Evolutionary conservation across 2,888 invertebrate species (phyloP), one percentile per base, ranked within the genome.

Genomic region (Melanargia galathea): DNA sequence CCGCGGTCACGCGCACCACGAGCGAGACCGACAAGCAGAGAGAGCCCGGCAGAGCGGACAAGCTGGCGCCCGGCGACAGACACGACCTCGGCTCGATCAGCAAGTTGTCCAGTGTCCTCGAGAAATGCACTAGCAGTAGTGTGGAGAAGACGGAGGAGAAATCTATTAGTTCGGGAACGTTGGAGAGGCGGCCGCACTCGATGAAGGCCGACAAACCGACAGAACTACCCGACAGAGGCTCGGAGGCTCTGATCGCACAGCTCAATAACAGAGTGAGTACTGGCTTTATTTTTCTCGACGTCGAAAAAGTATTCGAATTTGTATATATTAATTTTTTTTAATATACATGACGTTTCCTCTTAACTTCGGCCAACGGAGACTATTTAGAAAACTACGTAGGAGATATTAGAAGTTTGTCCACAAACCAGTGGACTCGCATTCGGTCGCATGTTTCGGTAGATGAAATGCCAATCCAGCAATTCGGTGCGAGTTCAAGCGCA

Each of bases 261-360:
- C 87, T 92, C 64, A 92, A 87, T 77, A 82, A 81, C 82, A 90
- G 92, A 84, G 92, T 92, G 65, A 80, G 88, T 77, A 40, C 2
- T 20, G 26, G 16, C 30, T 18, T 24, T 13, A 11, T 10, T 20
- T 20, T 45, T 2, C 10, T 7, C n/a, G 10, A 45, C 1, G 7
- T 45, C 8, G 2, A 40, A 13, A 40, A 40, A 16, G 40, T 6
- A 16, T 2, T 35, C 7, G 1, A 5, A n/a, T n/a, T n/a, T n/a
- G n/a, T n/a, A n/a, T n/a, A n/a, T n/a, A n/a, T n/a, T n/a, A n/a
- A n/a, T n/a, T n/a, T n/a, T n/a, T n/a, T n/a, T n/a, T n/a, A n/a
- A n/a, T n/a, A n/a, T n/a, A n/a, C n/a, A n/a, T n/a, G n/a, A n/a
- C n/a, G n/a, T n/a, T n/a, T n/a, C n/a, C n/a, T n/a, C n/a, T n/a